Evolutionary conservation across 2,888 invertebrate species (phyloP).

Genomic region (Quadroppia sp.): DNA sequence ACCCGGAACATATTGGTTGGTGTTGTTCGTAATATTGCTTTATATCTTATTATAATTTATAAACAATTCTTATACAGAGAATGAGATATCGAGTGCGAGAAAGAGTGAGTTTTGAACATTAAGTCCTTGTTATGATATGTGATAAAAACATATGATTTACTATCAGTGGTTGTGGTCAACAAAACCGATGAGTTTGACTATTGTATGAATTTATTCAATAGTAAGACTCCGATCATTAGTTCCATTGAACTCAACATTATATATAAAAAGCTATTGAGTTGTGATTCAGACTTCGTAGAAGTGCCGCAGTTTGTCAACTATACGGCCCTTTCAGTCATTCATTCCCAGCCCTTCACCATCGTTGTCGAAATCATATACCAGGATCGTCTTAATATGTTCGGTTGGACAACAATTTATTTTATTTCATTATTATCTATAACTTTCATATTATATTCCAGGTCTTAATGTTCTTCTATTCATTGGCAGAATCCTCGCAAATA

Average conservation of each 20-base stretch:
- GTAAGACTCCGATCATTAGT: not conserved
- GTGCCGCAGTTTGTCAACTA: not conserved
- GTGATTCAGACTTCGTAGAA: not conserved
- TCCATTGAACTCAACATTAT: not conserved
- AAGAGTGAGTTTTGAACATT: not conserved
- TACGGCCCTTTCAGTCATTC: not conserved
- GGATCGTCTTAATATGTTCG: not conserved
- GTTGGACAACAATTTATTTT: no score
- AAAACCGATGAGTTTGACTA: not conserved
- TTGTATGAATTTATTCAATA: not conserved
- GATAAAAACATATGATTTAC: not conserved
- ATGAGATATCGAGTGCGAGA: not conserved
- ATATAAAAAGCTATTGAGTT: not conserved
- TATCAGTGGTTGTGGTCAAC: not conserved
- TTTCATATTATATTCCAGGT: not conserved
- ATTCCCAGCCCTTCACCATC: not conserved
- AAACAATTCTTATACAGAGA: no score
- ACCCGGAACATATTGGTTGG: not conserved
- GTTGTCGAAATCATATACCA: not conserved
- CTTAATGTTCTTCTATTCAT: not conserved
- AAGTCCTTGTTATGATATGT: no score
- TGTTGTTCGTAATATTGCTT: not conserved
- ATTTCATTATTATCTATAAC: no score
- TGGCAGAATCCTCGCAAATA: not conserved
- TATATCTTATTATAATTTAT: no score